phyloP scores from a whole-genome alignment of 2,113 vertebrate species.

The Trochalopteron elliotii region DNA sequence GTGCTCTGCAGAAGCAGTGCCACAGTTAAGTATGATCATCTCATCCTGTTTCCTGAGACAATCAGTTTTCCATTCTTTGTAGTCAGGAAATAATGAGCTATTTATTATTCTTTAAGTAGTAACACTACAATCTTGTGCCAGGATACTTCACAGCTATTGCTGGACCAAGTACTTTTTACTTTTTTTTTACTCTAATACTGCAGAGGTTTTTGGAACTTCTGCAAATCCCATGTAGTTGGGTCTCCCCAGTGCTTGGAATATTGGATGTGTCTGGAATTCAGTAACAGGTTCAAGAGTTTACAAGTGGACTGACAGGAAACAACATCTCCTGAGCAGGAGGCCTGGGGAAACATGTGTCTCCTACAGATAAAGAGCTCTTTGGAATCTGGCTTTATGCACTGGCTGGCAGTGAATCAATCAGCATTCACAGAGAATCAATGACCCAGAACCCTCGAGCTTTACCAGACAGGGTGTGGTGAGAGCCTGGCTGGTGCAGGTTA shows the following conservation, averaged over 20 bases:
- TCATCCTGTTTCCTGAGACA: not conserved
- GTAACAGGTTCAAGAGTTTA: not conserved
- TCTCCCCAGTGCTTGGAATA: not conserved
- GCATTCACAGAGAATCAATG: not conserved
- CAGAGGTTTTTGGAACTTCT: not conserved
- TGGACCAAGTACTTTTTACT: not conserved
- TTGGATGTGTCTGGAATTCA: not conserved
- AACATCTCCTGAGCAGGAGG: not conserved
- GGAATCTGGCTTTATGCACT: not conserved
- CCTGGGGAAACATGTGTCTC: not conserved
- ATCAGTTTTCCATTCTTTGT: not conserved
- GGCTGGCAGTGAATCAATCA: not conserved
- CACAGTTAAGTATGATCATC: not conserved
- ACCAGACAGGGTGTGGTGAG: fast-evolving
- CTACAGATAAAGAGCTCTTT: fast-evolving
- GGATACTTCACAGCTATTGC: fast-evolving
- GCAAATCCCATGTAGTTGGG: not conserved
- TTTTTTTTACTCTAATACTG: not conserved
- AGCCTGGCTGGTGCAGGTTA: not conserved
- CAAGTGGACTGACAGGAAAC: not conserved
- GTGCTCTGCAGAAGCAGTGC: not conserved
- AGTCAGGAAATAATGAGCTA: not conserved
- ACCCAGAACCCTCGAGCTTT: not conserved
- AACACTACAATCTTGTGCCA: not conserved
- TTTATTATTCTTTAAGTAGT: not conserved